phyloP scores from a whole-genome alignment of 64 coral and sea anemone genomes.

The Porites australiensis region DNA sequence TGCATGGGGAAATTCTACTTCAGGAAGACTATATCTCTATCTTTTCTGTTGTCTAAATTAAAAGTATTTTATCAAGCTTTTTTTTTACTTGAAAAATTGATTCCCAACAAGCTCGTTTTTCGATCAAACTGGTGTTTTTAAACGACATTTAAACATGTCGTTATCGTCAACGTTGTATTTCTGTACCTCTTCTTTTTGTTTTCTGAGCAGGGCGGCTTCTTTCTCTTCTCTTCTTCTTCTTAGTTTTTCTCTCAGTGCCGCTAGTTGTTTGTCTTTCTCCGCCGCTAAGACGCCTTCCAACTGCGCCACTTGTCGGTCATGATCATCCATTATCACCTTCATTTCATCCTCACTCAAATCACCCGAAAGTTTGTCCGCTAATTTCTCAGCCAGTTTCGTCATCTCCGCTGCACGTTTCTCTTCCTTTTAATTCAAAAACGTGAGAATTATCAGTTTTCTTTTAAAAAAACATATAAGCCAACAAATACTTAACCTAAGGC shows the following conservation, averaged over 20 bases:
- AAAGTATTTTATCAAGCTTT: background rate
- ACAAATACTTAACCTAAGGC: no score
- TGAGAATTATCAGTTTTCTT: no score
- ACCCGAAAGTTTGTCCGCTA: constrained; percentile 80
- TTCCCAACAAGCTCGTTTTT: background rate
- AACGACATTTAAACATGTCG: background rate
- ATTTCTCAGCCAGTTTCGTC: constrained; percentile 76
- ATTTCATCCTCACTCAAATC: constrained; percentile 87
- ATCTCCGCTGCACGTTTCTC: constrained; percentile 64
- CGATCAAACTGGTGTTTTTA: background rate
- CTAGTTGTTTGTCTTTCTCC: constrained; percentile 86
- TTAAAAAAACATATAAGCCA: no score
- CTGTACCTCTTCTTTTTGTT: constrained; percentile 93
- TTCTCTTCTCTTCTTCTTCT: constrained; percentile 85
- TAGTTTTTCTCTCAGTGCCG: constrained; percentile 83
- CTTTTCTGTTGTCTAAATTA: no score
- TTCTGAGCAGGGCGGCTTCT: constrained; percentile 86
- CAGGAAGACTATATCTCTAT: no score
- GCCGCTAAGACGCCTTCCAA: constrained; percentile 75
- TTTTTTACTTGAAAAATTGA: background rate
- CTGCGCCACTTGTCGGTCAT: constrained; percentile 75
- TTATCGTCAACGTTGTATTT: background rate
- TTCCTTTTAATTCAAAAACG: constrained; percentile 55
- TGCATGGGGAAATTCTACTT: background rate
- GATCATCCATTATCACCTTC: constrained; percentile 87